These are phyloP conservation scores for Cygnus atratus DNA, from an alignment of 2,113 vertebrate genomes.

Conservation along the genomic window DNA sequence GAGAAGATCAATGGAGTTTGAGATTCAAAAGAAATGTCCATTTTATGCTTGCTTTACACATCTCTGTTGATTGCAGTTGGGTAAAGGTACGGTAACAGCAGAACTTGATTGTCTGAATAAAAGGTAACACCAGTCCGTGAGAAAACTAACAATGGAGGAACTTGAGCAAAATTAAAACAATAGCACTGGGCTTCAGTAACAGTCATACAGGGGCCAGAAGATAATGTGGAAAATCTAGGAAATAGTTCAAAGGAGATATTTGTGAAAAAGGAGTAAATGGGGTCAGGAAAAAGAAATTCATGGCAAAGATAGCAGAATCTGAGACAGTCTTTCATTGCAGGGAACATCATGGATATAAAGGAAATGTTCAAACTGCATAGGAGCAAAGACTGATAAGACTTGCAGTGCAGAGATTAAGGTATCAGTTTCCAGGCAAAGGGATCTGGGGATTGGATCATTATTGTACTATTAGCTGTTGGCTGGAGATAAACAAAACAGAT, in stretches of 20 bases:
- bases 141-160: background rate
- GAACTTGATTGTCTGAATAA: background rate
- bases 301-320: constrained; percentile 42
- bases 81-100: background rate
- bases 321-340: constrained; percentile 29
- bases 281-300: constrained; percentile 45
- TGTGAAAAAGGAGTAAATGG: background rate
- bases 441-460: constrained; percentile 63
- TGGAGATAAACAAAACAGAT: constrained; percentile 66
- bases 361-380: constrained; percentile 39
- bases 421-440: constrained; percentile 59
- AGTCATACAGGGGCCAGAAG: background rate
- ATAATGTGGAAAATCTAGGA: background rate
- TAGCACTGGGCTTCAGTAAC: background rate
- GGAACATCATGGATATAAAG: background rate
- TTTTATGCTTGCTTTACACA: background rate
- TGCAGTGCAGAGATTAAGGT: constrained; percentile 60
- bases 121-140: background rate
- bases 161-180: background rate
- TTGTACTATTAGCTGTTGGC: constrained; percentile 65
- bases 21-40: background rate
- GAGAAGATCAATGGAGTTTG: background rate
- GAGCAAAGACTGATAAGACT: constrained; percentile 58
- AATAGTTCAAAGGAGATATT: constrained; percentile 10
- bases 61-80: background rate